Evolutionary conservation across 2,797 vertebrate species (phyloP).

Genomic region (Delichon dasypus): DNA sequence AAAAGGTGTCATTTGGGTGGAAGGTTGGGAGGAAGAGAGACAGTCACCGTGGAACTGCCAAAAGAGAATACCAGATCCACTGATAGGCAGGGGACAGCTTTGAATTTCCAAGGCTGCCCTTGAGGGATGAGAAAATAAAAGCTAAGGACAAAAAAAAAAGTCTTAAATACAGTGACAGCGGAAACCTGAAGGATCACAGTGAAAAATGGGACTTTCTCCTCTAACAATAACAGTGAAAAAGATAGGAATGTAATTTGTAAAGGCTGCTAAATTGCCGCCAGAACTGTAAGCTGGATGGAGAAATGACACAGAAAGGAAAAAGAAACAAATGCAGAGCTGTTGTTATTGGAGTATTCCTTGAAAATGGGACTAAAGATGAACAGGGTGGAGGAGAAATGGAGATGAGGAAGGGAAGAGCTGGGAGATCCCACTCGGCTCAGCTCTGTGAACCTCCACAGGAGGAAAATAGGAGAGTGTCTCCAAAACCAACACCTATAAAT

Average conservation of each 20-base stretch:
- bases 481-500: background rate
- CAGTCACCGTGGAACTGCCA: slow-evolving; percentile 11
- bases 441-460: accelerated
- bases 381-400: background rate
- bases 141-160: slow-evolving; percentile 23
- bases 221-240: background rate
- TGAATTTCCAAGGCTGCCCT: slow-evolving; percentile 51
- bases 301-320: slow-evolving; percentile 38
- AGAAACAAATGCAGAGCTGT: slow-evolving; percentile 26
- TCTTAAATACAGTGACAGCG: slow-evolving; percentile 18
- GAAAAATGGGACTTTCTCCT: slow-evolving; percentile 19
- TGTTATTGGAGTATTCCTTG: background rate
- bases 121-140: slow-evolving; percentile 43
- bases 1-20: slow-evolving; percentile 61
- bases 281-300: slow-evolving; percentile 49
- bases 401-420: background rate
- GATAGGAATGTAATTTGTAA: slow-evolving; percentile 50
- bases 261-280: slow-evolving; percentile 48
- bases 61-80: background rate
- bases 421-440: accelerated
- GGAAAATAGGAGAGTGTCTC: background rate
- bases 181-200: slow-evolving; percentile 36
- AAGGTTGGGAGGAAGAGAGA: slow-evolving; percentile 23
- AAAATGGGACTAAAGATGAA: background rate
- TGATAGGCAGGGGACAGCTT: slow-evolving; percentile 10